Evolutionary conservation across 2,113 vertebrate species (phyloP), one percentile per base, ranked within the genome.

Genomic region (Microcebus lehilahytsara): DNA sequence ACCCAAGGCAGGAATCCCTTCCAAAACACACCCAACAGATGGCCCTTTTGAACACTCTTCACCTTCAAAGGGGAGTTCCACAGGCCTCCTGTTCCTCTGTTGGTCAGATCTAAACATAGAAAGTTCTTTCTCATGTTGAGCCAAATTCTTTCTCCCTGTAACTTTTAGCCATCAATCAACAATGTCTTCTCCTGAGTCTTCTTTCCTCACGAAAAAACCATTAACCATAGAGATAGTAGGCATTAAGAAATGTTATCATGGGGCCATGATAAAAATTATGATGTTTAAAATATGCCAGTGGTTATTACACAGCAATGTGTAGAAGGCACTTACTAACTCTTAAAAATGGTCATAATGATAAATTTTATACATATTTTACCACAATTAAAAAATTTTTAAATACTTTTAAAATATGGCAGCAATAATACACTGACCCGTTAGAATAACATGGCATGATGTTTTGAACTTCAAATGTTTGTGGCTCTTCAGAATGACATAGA

Each of bases 11-110:
- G 96, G 96, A 96, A 97, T 97, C 92, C 93, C 46, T 87, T 92
- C 89, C 89, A 60, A 91, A 91, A 71, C 89, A 95, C 75, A 71
- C 93, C 93, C 96, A 91, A 92, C 97, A 98, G 95, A 96, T 97
- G 97, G 95, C 86, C 40, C 78, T 25, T 66, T 91, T 25, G 89
- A 83, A 67, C 34, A 6, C 30, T 67, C 56, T 89, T 91, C 42
- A 79, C 84, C 64, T 97, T 97, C 91, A 96, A 97, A 98, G 62
- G 53, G 80, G 69, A 81, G 91, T 53, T 89, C 27, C 27, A 10
- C 10, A 13, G 83, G 56, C 62, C 95, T 93, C 62, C 42, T 49
- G 42, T 89, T 91, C 93, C 71, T 89, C 67, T 64, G n/a, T 12
- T 88, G 93, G 86, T 95, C 91, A 92, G 64, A 96, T 90, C 95